Base-by-base conservation (phyloP, 2,797 vertebrate species). In the Poeciliopsis paucimaculata region DNA sequence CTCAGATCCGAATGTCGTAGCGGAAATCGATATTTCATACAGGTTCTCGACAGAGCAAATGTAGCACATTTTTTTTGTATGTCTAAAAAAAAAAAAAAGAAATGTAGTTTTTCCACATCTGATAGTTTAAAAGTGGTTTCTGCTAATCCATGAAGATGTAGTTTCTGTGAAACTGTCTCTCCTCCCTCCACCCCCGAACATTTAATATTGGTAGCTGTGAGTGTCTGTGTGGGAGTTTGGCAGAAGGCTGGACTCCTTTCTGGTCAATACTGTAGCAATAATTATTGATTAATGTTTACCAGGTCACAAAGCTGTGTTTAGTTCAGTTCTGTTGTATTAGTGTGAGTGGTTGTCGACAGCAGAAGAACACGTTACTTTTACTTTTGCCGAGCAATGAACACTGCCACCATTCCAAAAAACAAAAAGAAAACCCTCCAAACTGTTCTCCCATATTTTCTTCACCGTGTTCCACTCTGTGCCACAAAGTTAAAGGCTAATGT, bases 101-200 rank as follows among this genome's bases (percentile, higher is more conserved):
- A 68, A 77, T 76, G 28, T 82, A 73, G 62, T 79, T 75, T 47
- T 47, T 80, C n/a, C 36, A 72, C 77, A 80, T 53, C 68, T n/a
- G 51, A 77, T 70, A 85, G 16, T 89, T 82, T 88, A 76, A 87
- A 89, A 88, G 82, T 84, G 72, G 76, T 82, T 89, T 85, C 31
- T 84, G 72, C 77, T 87, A 73, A 78, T 91, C 88, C 85, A 81
- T 85, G 55, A 89, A 89, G 77, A 89, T 89, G 88, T 95, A 95
- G 95, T 96, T 96, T 96, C 95, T 92, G 92, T 96, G 93, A 95
- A 96, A 95, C 93, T 93, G 89, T 93, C 71, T 47, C 18, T 1
- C 18, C 46, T 8, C 73, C 39, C 43, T 6, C 47, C 47, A 6
- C 6, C 76, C 43, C 79, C 49, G 76, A 77, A 77, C 71, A 51